phyloP scores from a whole-genome alignment of 2,113 vertebrate genomes.

The Lycocorax pyrrhopterus region DNA sequence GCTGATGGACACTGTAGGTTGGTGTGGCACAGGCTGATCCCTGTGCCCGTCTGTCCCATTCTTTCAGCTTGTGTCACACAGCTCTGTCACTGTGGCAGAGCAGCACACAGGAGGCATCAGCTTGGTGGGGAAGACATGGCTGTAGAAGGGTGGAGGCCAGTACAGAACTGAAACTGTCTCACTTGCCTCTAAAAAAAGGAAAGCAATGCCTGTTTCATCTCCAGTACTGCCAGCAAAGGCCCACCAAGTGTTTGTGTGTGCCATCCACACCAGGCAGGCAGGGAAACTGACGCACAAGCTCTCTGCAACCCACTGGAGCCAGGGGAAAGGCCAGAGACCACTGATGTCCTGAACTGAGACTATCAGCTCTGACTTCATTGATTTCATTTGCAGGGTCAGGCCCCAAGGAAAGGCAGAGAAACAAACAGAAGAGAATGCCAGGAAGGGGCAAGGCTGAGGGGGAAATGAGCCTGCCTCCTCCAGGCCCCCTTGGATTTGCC shows the following conservation, averaged over 20 bases:
- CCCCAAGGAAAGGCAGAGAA: neutral
- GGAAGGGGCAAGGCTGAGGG: conserved; percentile 44
- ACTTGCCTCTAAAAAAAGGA: neutral
- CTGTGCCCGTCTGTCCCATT: neutral
- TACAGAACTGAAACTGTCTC: neutral
- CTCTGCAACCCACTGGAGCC: neutral
- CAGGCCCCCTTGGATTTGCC: conserved; percentile 1
- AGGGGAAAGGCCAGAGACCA: neutral
- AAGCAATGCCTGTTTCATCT: neutral
- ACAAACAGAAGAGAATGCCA: conserved; percentile 37
- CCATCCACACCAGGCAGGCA: neutral
- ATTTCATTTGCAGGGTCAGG: neutral
- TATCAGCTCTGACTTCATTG: neutral
- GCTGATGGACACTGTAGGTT: neutral
- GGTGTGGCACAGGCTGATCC: neutral
- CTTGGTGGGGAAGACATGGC: neutral
- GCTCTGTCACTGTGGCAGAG: neutral
- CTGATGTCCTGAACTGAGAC: neutral
- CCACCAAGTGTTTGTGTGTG: neutral
- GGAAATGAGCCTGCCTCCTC: conserved; percentile 31
- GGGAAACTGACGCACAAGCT: neutral
- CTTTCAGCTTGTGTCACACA: neutral
- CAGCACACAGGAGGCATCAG: neutral
- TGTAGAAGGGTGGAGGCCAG: neutral
- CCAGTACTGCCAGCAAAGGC: neutral